phyloP scores from a whole-genome alignment of 2,888 invertebrate species.

The Pharmacophagus antenor region DNA sequence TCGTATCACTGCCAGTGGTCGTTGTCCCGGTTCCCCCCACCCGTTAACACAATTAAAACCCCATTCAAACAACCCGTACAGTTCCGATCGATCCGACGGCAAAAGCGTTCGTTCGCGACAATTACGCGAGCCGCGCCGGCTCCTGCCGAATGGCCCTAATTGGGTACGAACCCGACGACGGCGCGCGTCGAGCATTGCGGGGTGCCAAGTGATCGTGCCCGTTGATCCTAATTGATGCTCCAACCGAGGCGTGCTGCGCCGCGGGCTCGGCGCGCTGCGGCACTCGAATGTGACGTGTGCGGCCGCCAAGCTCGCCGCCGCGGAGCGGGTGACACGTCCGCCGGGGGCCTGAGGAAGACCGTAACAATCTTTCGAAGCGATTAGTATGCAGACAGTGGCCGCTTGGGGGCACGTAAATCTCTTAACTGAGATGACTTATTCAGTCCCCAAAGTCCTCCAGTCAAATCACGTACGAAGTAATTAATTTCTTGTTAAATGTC shows the following conservation, averaged over 20 bases:
- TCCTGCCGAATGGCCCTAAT: conserved; percentile 15
- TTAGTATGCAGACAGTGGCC: neutral
- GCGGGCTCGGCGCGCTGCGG: conserved; percentile 8
- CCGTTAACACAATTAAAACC: neutral
- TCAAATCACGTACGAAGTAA: too few relatives aligned
- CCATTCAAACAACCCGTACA: neutral
- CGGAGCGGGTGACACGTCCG: neutral
- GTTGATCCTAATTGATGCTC: conserved; percentile 20
- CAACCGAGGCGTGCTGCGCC: neutral
- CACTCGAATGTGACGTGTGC: conserved; percentile 16
- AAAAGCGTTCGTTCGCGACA: neutral
- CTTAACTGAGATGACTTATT: too few relatives aligned
- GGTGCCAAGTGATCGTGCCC: conserved; percentile 17
- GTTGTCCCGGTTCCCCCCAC: neutral
- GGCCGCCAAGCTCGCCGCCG: neutral
- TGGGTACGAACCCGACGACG: conserved; percentile 10
- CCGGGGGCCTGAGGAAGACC: neutral
- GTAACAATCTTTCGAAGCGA: neutral
- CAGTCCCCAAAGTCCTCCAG: too few relatives aligned
- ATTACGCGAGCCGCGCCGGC: neutral
- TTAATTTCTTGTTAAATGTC: too few relatives aligned
- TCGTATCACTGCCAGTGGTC: neutral
- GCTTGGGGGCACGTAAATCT: too few relatives aligned
- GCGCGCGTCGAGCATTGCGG: neutral
- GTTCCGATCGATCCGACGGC: neutral